phyloP scores from a whole-genome alignment of 2,888 invertebrate species.

The Troilus luridus region DNA sequence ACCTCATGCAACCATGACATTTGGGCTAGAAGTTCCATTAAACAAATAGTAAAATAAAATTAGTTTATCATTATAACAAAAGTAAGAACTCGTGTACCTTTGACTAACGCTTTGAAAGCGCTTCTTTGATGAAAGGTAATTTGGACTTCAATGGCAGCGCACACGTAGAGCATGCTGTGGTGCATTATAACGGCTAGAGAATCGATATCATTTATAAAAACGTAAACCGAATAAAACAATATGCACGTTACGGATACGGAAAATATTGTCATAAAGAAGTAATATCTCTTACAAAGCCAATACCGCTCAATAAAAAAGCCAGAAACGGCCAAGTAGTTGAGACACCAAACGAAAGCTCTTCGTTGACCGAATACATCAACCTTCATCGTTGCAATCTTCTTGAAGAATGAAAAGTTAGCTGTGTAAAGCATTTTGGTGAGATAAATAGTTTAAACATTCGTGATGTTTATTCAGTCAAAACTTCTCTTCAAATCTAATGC shows the following conservation, averaged over 20 bases:
- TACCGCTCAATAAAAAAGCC: not conserved
- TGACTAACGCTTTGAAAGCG: not conserved
- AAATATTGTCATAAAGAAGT: not conserved
- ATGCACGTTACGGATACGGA: not conserved
- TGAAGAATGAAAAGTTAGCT: not conserved
- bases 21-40: too few species aligned
- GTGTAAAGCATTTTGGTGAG: not conserved
- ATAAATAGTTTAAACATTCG: too few species aligned
- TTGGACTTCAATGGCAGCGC: not conserved
- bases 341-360: too few species aligned
- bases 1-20: too few species aligned
- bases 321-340: too few species aligned
- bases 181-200: not conserved
- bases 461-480: too few species aligned
- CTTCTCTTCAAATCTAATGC: too few species aligned
- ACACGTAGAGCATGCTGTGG: not conserved
- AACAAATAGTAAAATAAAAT: too few species aligned
- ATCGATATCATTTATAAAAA: not conserved
- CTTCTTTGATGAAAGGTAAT: not conserved
- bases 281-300: not conserved
- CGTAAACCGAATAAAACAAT: not conserved
- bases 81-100: too few species aligned
- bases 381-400: not conserved
- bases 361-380: not conserved
- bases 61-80: too few species aligned